Evolutionary conservation across 2,113 vertebrate genomes (phyloP), one percentile per base, ranked within the genome.

Genomic region (Cryptomyrus ogoouensis): DNA sequence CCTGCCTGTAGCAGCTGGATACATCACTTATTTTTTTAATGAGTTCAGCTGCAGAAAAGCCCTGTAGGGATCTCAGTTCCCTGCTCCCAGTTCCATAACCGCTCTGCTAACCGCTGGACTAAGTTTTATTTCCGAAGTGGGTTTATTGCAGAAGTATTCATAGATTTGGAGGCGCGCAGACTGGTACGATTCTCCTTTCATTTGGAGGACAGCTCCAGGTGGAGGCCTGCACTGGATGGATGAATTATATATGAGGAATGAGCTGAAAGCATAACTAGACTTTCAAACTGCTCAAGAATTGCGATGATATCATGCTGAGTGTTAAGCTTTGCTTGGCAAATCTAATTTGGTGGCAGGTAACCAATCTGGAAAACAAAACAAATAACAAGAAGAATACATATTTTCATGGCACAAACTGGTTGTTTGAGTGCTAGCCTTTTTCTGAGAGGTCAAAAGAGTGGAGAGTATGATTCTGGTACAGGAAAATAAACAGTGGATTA

Each of bases 301-400:
- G 52, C 83, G 66, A 80, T 90, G 86, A 88, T 80, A 83, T 90
- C 85, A 88, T 90, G 44, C 86, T 58, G 42, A 58, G 86, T 19
- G 42, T 88, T 90, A 53, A 89, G 80, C 39, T 89, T 89, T 49
- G 77, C 42, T 89, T 85, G 89, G 89, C 80, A 85, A 89, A 39
- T 8, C 12, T 7, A 83, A 62, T 62, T 44, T 24, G 27, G 42
- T 89, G 90, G 85, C 90, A 90, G 50, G 27, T 53, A 47, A 88
- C 27, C 49, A 31, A 39, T 50, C 46, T 88, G 49, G 31, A 90
- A 56, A 90, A 83, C 90, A 56, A 58, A 89, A 89, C 80, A 85
- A 84, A 89, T 47, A 80, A 89, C 89, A 84, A 89, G 24, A 31
- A 83, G 21, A 85, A 85, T 42, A 31, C 42, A 83, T 89, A 53